These are phyloP conservation scores for Criorhina ranunculi DNA, from an alignment of 2,888 invertebrate genomes.

Conservation along the genomic window DNA sequence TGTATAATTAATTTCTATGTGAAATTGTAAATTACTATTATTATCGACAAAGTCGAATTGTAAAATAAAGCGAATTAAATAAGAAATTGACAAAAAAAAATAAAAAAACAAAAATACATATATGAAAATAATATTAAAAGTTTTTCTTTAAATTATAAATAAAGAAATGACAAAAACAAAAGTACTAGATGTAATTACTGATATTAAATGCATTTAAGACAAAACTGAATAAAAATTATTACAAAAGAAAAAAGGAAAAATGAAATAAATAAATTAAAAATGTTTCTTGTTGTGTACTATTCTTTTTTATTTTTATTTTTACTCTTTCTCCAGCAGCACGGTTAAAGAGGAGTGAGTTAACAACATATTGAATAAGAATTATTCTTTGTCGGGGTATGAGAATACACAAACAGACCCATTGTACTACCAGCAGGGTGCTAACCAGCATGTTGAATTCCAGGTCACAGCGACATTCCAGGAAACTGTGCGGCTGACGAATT, in stretches of 20 bases:
- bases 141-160: constrained; percentile 23
- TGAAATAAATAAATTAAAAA: background rate
- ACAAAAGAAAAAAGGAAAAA: constrained; percentile 16
- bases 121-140: constrained; percentile 27
- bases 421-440: too few species aligned
- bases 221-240: constrained; percentile 60
- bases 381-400: too few species aligned
- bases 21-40: constrained; percentile 63
- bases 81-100: background rate
- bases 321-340: background rate
- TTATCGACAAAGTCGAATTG: constrained; percentile 70
- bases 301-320: background rate
- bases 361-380: too few species aligned
- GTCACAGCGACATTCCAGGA: too few species aligned
- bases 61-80: constrained; percentile 49
- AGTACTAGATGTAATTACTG: constrained; percentile 48
- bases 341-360: too few species aligned
- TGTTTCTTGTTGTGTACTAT: background rate
- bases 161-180: constrained; percentile 17
- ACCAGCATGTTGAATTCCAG: too few species aligned
- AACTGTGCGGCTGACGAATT: too few species aligned
- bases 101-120: constrained; percentile 12
- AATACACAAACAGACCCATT: too few species aligned
- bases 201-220: constrained; percentile 70
- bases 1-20: constrained; percentile 70